Conservation (phyloP, 2,888 invertebrate genomes). For the Eupithecia subumbrata region DNA sequence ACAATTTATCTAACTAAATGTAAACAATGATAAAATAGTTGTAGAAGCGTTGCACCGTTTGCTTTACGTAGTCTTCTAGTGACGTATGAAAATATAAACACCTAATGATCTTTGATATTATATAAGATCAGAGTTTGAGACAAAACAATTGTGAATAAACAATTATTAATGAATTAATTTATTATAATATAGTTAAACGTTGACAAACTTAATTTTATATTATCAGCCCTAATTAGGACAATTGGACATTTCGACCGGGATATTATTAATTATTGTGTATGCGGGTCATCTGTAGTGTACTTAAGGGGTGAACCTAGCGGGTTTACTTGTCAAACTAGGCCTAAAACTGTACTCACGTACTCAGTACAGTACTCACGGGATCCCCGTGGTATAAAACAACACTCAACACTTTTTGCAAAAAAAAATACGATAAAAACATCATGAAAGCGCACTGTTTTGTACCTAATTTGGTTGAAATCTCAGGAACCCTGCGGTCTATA, state of each 20-base stretch:
- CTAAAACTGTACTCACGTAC: too few species aligned
- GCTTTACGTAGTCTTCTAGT: not conserved
- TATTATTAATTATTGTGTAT: not conserved
- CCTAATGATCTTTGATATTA: not conserved
- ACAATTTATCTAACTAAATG: not conserved
- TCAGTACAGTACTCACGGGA: too few species aligned
- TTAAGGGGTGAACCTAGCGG: not conserved
- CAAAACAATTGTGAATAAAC: not conserved
- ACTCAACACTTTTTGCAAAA: too few species aligned
- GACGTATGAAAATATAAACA: not conserved
- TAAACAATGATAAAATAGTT: not conserved
- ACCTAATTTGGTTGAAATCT: too few species aligned
- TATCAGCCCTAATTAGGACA: not conserved
- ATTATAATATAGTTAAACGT: not conserved
- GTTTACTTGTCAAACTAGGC: too few species aligned
- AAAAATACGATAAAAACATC: too few species aligned
- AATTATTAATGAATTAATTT: not conserved
- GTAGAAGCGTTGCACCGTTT: not conserved
- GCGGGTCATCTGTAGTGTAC: conserved; percentile 7
- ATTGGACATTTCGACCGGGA: not conserved
- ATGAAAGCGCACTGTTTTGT: too few species aligned
- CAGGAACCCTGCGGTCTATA: too few species aligned
- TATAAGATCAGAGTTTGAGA: not conserved
- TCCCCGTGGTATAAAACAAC: too few species aligned
- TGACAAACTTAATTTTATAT: not conserved